These are phyloP conservation scores for Neolamprologus kungweensis DNA, from an alignment of 2,113 vertebrate species.

Conservation along the genomic window DNA sequence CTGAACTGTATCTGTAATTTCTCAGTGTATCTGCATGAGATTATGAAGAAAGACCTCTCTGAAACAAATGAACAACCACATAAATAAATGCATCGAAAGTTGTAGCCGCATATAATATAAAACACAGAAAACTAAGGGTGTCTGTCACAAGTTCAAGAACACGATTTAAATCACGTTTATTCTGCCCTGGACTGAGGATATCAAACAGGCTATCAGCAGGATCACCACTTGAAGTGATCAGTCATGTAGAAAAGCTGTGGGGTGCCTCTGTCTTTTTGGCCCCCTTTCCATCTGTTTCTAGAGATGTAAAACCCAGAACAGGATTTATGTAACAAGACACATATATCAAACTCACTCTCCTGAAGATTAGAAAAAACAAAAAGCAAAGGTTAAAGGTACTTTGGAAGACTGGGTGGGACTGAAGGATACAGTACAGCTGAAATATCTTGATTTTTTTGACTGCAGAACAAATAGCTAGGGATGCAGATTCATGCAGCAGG, in stretches of 20 bases:
- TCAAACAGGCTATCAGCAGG: background rate
- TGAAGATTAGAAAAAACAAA: slow-evolving; percentile 5
- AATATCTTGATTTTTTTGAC: background rate
- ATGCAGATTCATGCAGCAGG: background rate
- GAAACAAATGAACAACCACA: background rate
- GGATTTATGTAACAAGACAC: background rate
- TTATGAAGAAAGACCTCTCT: background rate
- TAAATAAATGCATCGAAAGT: background rate
- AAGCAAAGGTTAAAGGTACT: background rate
- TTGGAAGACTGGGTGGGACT: background rate
- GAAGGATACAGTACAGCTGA: background rate
- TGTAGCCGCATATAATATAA: background rate
- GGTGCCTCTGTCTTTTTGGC: background rate
- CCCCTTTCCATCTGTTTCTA: slow-evolving; percentile 11
- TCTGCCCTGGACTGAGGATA: background rate
- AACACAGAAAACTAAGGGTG: background rate
- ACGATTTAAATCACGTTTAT: background rate
- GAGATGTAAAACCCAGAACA: background rate
- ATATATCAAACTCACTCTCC: background rate
- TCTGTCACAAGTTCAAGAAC: slow-evolving; percentile 9
- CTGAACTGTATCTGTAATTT: background rate
- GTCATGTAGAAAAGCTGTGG: slow-evolving; percentile 41
- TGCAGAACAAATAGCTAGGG: background rate
- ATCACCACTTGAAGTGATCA: slow-evolving; percentile 29
- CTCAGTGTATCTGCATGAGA: background rate